Conservation (phyloP, 2,888 invertebrate genomes). For the Catocala fraxini region DNA sequence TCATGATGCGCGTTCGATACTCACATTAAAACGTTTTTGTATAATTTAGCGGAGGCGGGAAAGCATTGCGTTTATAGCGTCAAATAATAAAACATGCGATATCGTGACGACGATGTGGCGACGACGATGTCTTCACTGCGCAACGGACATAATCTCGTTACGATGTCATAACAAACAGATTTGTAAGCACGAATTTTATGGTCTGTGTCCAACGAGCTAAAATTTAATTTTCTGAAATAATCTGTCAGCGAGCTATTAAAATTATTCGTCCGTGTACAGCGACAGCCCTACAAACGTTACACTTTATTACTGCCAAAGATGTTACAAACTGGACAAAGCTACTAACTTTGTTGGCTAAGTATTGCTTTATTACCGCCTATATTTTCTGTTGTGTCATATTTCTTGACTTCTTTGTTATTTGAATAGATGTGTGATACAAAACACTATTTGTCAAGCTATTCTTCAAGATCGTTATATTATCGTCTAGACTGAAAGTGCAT, state of each 20-base stretch:
- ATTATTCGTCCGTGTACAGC: conserved; percentile 80
- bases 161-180: conserved; percentile 88
- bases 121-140: conserved; percentile 81
- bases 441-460: conserved; percentile 19
- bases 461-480: conserved; percentile 26
- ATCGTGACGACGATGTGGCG: conserved; percentile 77
- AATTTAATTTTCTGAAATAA: conserved; percentile 88
- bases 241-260: conserved; percentile 84
- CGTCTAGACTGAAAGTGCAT: conserved; percentile 4
- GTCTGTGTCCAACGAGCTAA: conserved; percentile 86
- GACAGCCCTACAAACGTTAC: conserved; percentile 65
- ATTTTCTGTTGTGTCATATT: conserved; percentile 37
- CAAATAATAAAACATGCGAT: conserved; percentile 83
- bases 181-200: conserved; percentile 87
- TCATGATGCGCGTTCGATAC: conserved; percentile 68
- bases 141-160: conserved; percentile 86
- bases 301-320: conserved; percentile 65
- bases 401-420: conserved; percentile 40
- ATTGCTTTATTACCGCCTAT: conserved; percentile 45
- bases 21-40: conserved; percentile 74
- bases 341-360: conserved; percentile 46
- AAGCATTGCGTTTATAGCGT: conserved; percentile 73
- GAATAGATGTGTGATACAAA: conserved; percentile 21
- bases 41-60: conserved; percentile 69
- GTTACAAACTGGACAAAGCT: conserved; percentile 49